Percentiles rank a stretch among this genome's conserved stretches.
phyloP scores from a whole-genome alignment of 2,113 vertebrate genomes.

The Nipponia nippon region DNA sequence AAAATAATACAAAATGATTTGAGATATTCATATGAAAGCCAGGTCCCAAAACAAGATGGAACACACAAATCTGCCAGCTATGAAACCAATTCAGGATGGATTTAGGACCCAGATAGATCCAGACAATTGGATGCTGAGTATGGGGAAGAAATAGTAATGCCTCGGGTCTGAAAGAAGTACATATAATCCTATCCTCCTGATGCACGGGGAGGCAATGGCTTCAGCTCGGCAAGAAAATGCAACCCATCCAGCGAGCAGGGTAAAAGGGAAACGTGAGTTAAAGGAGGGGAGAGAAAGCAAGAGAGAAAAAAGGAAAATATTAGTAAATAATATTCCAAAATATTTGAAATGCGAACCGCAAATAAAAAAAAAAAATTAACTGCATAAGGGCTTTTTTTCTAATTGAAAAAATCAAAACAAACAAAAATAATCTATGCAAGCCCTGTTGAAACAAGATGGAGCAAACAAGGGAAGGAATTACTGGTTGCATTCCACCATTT shows the following conservation, averaged over 20 bases:
- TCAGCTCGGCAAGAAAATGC: background rate
- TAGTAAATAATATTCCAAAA: background rate
- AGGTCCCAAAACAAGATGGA: slow-evolving; percentile 37
- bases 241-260: background rate
- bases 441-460: background rate
- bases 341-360: background rate
- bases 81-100: slow-evolving; percentile 52
- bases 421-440: background rate
- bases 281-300: background rate
- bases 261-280: background rate
- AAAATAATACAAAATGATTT: slow-evolving; percentile 45
- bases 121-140: slow-evolving; percentile 49
- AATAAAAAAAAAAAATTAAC: background rate
- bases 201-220: background rate
- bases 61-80: slow-evolving; percentile 53
- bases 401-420: background rate
- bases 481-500: background rate
- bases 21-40: slow-evolving; percentile 35
- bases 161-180: slow-evolving; percentile 28
- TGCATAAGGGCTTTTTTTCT: background rate
- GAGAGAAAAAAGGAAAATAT: background rate
- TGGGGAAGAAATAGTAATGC: slow-evolving; percentile 44
- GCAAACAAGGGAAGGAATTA: background rate
- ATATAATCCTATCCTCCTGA: background rate
- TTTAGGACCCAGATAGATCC: slow-evolving; percentile 44